phyloP scores from a whole-genome alignment of 2,113 vertebrate genomes.

The sheep (Ovis aries) region ARS-UI_Ramb_v3.0 NC_056063.1:17117001-17117500 shows the following conservation, averaged over 20 bases:
- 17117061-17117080: neutral
- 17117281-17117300: neutral
- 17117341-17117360: neutral
- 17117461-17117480: neutral
- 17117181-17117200: neutral
- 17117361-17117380: neutral
- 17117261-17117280: neutral
- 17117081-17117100: neutral
- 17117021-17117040: neutral
- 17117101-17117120: neutral
- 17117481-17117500: neutral
- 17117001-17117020: neutral
- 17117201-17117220: neutral
- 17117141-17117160: neutral
- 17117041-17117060: neutral
- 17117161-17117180: neutral
- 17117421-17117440: neutral
- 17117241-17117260: neutral
- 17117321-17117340: neutral
- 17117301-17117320: neutral
- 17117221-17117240: neutral
- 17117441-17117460: neutral
- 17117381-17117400: neutral
- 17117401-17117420: neutral
- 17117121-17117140: neutral